A percentile compares a stretch with the other conserved stretches of the same genome.
phyloP scores from a whole-genome alignment of 2,797 vertebrate genomes.

The Dryobates pubescens region DNA sequence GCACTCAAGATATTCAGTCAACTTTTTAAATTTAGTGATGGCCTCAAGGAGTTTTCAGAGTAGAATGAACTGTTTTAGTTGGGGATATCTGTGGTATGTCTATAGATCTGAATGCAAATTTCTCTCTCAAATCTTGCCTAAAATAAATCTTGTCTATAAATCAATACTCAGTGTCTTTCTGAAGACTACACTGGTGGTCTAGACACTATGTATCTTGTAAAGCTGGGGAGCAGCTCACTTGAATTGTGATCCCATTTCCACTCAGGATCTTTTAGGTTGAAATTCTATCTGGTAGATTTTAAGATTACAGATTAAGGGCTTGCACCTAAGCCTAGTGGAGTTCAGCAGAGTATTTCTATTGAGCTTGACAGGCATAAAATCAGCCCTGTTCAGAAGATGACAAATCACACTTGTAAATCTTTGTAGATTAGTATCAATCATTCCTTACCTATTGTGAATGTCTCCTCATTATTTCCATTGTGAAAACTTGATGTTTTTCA shows the following conservation, averaged over 20 bases:
- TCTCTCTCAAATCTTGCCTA: neutral
- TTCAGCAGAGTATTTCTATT: slow-evolving; percentile 22
- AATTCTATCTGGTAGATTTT: slow-evolving; percentile 32
- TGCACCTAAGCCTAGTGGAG: neutral
- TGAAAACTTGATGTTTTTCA: slow-evolving; percentile 30
- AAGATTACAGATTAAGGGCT: slow-evolving; percentile 42
- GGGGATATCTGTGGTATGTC: accelerated
- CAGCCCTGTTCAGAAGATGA: slow-evolving; percentile 32
- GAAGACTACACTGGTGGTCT: neutral
- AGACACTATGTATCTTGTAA: neutral
- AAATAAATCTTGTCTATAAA: neutral
- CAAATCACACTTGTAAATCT: slow-evolving; percentile 50
- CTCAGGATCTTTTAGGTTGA: neutral
- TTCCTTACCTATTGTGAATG: slow-evolving; percentile 7
- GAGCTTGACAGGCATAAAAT: slow-evolving; percentile 39
- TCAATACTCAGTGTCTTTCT: neutral
- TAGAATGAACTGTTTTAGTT: neutral
- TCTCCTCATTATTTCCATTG: slow-evolving; percentile 34
- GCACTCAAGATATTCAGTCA: neutral
- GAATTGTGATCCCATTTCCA: slow-evolving; percentile 14
- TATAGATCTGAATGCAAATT: neutral
- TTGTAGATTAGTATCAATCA: slow-evolving; percentile 43
- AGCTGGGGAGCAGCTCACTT: neutral
- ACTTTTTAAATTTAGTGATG: accelerated
- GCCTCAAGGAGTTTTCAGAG: neutral